These are phyloP conservation scores for Catostylus mosaicus DNA, from an alignment of 30 jellyfish, hydroid and myxozoan species.

Conservation along the genomic window DNA sequence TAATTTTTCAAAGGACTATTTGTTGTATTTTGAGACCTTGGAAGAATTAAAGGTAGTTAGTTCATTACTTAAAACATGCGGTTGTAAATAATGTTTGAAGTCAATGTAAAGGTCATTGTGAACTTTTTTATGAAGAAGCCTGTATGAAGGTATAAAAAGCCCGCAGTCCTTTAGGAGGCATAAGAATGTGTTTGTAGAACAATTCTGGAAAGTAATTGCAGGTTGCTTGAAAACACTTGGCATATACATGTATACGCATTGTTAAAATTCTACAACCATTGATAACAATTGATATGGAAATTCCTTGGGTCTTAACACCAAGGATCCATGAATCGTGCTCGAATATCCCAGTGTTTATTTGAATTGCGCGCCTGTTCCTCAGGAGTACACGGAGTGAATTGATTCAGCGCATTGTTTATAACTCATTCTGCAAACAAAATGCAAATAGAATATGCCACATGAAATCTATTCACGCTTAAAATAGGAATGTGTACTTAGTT, in stretches of 20 bases:
- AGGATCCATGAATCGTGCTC: neutral
- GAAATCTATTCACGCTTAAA: constrained; percentile 21
- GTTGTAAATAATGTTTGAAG: too few species aligned
- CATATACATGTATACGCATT: neutral
- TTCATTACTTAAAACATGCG: too few species aligned
- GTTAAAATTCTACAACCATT: neutral
- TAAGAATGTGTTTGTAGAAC: too few species aligned
- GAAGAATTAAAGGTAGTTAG: too few species aligned
- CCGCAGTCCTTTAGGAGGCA: too few species aligned
- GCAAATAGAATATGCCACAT: constrained; percentile 32
- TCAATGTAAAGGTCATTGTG: too few species aligned
- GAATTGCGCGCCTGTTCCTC: neutral
- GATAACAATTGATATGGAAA: neutral
- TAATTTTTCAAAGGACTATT: too few species aligned
- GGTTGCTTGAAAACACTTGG: neutral
- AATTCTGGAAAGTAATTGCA: too few species aligned
- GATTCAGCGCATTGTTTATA: neutral
- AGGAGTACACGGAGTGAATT: constrained; percentile 11
- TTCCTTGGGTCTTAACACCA: constrained; percentile 1
- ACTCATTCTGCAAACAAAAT: constrained; percentile 10
- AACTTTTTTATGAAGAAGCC: too few species aligned
- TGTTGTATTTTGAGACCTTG: too few species aligned
- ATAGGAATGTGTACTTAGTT: neutral
- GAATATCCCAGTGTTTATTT: constrained; percentile 1
- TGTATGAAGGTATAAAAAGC: too few species aligned